These are phyloP conservation scores for Amyelois transitella DNA, from an alignment of 1,140 invertebrate genomes.

Conservation along the genomic window DNA sequence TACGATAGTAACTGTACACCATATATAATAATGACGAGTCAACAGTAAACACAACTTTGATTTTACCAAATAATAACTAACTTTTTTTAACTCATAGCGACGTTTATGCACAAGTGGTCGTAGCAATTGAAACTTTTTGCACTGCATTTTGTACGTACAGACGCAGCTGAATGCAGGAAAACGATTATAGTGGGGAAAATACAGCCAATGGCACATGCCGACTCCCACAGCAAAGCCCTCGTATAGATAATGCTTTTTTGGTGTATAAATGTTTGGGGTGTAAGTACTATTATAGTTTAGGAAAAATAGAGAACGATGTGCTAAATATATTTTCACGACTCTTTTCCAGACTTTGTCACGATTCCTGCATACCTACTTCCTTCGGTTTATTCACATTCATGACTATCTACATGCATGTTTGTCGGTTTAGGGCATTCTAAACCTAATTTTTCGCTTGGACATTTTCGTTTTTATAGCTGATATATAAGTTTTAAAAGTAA, in stretches of 20 bases:
- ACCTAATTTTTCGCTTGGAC: too few species aligned
- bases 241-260: conserved; percentile 45
- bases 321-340: too few species aligned
- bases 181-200: conserved; percentile 42
- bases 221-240: conserved; percentile 25
- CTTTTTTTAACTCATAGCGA: conserved; percentile 9
- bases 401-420: too few species aligned
- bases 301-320: too few species aligned
- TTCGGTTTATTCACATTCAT: too few species aligned
- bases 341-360: too few species aligned
- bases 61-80: not conserved
- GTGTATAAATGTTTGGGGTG: conserved; percentile 27
- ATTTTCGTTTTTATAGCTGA: too few species aligned
- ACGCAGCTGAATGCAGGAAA: conserved; percentile 30
- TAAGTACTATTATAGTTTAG: not conserved
- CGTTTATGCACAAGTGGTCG: conserved; percentile 28
- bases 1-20: too few species aligned
- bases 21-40: too few species aligned
- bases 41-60: not conserved
- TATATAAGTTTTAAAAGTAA: too few species aligned
- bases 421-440: too few species aligned
- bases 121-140: conserved; percentile 46
- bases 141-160: conserved; percentile 21
- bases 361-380: too few species aligned
- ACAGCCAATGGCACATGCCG: conserved; percentile 48